A percentile compares a stretch with the other conserved stretches of the same genome.
Conservation (phyloP, 2,797 vertebrate species). For the Bovichtus variegatus region DNA sequence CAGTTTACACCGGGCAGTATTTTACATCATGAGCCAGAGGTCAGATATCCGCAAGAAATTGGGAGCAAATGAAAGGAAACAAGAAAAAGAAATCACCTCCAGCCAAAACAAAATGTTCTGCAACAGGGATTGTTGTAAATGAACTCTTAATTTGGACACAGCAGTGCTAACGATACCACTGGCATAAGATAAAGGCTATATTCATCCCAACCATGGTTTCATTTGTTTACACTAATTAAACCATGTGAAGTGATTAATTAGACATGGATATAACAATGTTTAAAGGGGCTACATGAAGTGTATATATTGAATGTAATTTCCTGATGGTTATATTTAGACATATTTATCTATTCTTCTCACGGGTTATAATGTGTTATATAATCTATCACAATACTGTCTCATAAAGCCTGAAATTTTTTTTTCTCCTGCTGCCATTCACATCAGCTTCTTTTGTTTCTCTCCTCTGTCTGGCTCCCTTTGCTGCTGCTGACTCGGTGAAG, state of each 20-base stretch:
- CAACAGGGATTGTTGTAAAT: background rate
- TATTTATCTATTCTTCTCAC: conserved; percentile 11
- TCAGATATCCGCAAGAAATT: background rate
- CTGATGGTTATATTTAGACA: conserved; percentile 23
- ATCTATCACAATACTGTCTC: conserved; percentile 20
- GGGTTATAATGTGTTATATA: conserved; percentile 20
- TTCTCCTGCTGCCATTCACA: conserved; percentile 45
- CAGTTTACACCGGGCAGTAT: background rate
- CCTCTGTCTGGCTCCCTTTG: conserved; percentile 44
- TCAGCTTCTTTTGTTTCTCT: conserved; percentile 66
- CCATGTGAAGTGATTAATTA: conserved; percentile 39
- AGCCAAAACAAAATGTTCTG: background rate
- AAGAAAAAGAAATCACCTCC: background rate
- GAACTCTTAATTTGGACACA: conserved; percentile 23
- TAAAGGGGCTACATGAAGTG: background rate
- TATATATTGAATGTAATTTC: conserved; percentile 26
- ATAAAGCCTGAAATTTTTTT: conserved; percentile 18
- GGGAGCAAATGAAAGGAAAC: background rate
- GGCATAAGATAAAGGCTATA: conserved; percentile 22
- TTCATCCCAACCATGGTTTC: conserved; percentile 25
- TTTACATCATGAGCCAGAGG: background rate
- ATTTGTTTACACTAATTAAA: conserved; percentile 54
- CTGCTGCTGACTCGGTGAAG: conserved; percentile 67
- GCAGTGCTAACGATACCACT: conserved; percentile 5
- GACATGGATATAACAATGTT: background rate